Evolutionary conservation across 2,113 vertebrate species (phyloP), one percentile per base, ranked within the genome.

Genomic region (Bubo scandiacus): DNA sequence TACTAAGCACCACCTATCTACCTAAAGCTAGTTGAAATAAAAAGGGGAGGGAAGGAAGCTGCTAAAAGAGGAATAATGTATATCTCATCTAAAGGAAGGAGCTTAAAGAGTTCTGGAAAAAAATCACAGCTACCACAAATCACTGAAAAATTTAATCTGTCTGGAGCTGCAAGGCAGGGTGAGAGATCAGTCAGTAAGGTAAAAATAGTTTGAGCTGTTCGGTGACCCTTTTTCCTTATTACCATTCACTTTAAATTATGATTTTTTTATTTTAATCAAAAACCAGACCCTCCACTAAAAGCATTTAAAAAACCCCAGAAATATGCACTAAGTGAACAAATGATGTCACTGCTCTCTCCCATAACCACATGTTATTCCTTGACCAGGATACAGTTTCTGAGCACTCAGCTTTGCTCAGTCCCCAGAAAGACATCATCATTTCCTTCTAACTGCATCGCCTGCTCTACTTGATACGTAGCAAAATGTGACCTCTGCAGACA

Each of bases 91-190:
- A 91, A 92, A 95, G 59, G 32, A 81, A 92, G 34, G 25, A 55
- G 30, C n/a, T 87, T 61, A 67, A 55, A 86, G 84, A 63, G 40
- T 75, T 94, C n/a, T 84, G 62, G 13, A 70, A 90, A 72, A 58
- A 71, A 84, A 59, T 65, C 29, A 62, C 1, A 95, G 73, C 42
- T 83, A 67, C 16, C 49, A 92, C 81, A 92, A 96, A 96, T 93
- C 75, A 74, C 45, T 55, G 80, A 74, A 92, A 93, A 86, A 86
- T 51, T 54, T 81, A 85, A 92, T 94, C 81, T 89, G 66, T 72
- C 21, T 79, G 36, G 43, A 95, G 70, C 81, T 61, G 52, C 1
- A 0, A 77, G 58, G 23, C 30, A 85, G 57, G 45, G 52, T 59
- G 85, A 95, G 43, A 95, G 86, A 84, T 94, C 81, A 82, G 87